A percentile compares a stretch with the other conserved stretches of the same genome.
Evolutionary conservation across 2,797 vertebrate species (phyloP).

Genomic region (Spatula clypeata): DNA sequence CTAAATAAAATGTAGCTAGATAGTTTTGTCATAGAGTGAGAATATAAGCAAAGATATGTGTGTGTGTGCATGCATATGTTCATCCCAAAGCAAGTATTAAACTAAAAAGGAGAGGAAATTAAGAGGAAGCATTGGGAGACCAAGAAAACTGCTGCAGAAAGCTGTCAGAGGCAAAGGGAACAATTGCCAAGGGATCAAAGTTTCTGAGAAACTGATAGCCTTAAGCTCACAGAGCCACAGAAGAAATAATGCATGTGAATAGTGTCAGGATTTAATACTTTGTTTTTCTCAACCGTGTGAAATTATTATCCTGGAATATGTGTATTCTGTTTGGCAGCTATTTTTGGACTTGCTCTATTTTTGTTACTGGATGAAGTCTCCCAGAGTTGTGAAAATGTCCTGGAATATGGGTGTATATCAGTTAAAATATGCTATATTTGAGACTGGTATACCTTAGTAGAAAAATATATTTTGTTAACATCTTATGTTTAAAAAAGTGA

Average conservation of each 20-base stretch:
- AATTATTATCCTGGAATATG: neutral
- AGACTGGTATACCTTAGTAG: rapidly evolving
- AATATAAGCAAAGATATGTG: neutral
- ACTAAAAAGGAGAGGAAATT: neutral
- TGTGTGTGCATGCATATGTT: neutral
- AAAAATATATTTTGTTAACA: rapidly evolving
- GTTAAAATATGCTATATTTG: neutral
- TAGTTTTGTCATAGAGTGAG: neutral
- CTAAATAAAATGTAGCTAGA: neutral
- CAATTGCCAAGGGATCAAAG: slow-evolving; percentile 43
- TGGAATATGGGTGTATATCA: neutral
- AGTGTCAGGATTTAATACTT: neutral
- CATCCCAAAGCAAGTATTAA: neutral
- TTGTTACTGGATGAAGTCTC: neutral
- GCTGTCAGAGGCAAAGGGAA: neutral
- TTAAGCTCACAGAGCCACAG: neutral
- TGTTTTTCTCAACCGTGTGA: neutral
- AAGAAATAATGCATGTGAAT: slow-evolving; percentile 23
- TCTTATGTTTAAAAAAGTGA: neutral
- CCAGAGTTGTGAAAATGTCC: neutral
- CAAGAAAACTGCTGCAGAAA: neutral
- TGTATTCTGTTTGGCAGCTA: neutral
- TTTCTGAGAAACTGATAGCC: neutral
- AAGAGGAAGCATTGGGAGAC: neutral
- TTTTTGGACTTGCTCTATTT: neutral